Percentiles rank a stretch among this genome's conserved stretches.
phyloP scores from a whole-genome alignment of 2,797 vertebrate genomes.

The Smutsia temminckii region DNA sequence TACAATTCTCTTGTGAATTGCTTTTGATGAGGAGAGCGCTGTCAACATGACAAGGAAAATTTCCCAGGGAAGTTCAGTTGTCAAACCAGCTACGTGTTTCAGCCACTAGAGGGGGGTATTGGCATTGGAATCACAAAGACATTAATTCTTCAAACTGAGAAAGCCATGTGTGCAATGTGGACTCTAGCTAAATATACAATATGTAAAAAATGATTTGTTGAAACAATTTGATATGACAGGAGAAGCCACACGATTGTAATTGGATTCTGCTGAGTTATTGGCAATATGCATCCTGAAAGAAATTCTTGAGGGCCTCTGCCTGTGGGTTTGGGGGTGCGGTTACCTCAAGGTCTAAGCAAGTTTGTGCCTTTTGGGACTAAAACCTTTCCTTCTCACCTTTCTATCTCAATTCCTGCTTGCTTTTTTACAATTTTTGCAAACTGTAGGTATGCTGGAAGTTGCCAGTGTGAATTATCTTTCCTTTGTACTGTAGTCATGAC shows the following conservation, averaged over 20 bases:
- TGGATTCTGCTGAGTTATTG: background rate
- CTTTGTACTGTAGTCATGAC: background rate
- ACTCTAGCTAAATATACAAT: background rate
- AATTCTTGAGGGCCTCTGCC: background rate
- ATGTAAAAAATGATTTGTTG: slow-evolving; percentile 30
- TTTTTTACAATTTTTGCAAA: background rate
- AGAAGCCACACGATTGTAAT: background rate
- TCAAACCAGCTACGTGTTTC: background rate
- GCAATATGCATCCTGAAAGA: background rate
- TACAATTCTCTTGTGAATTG: background rate
- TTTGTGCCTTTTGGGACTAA: background rate
- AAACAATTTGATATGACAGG: background rate
- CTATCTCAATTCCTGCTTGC: background rate
- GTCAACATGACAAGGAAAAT: background rate
- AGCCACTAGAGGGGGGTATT: slow-evolving; percentile 76
- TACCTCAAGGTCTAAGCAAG: background rate
- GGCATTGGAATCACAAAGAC: slow-evolving; percentile 54
- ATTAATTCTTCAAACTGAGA: background rate
- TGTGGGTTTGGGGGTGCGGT: background rate
- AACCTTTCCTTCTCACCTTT: background rate
- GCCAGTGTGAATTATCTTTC: background rate
- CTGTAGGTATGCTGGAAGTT: background rate
- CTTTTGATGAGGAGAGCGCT: background rate
- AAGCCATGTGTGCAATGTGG: background rate
- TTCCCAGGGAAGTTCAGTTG: accelerated